Base-by-base conservation (phyloP, 37 sponge, comb jelly and placozoan genomes). In the Aplysina aerophoba region DNA sequence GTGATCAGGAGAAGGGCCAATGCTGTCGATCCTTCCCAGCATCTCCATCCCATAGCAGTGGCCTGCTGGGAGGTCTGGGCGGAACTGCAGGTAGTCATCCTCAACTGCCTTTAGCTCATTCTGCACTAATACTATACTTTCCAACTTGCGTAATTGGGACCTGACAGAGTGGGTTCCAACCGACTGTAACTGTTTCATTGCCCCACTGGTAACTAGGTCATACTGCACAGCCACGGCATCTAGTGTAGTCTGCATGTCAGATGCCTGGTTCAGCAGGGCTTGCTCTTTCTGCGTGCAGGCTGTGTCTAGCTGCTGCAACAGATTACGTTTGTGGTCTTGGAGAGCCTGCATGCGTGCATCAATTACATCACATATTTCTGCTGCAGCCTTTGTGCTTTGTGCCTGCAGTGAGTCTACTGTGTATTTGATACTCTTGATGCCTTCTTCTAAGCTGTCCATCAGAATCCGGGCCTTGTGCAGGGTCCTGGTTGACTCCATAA, bases 81-180 rank as follows among this genome's bases (percentile, higher is more conserved):
- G 21, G 60, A 90, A 93, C 62, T 85, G 80, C 19, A 93, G 90
- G 54, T 88, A 93, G 67, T 93, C 94, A 72, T 93, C 91, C 34
- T 89, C 90, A 13, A 38, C 54, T 15, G 94, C 91, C 15, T 71
- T n/a, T 24, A 68, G 20, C 20, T 83, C 74, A 4, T 84, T 67
- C 14, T 60, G 61, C 0, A 83, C n/a, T 28, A 39, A 65, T 6
- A 87, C 13, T 0, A 72, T 24, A 37, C 84, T 79, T 41, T 93
- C 94, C n/a, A 93, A 75, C 15, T 24, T 53, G 35, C 78, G 20
- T 20, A 54, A 40, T 36, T 75, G 91, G 13, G 78, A 83, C 20
- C 61, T 31, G 8, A 59, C 84, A 31, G 77, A 38, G 24, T 75
- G 78, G 20, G 54, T 20, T 34, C 69, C 22, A 0, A 20, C 38